Base-by-base conservation (phyloP, 1,140 invertebrate genomes). In the Drosophila lacteicornis region DNA sequence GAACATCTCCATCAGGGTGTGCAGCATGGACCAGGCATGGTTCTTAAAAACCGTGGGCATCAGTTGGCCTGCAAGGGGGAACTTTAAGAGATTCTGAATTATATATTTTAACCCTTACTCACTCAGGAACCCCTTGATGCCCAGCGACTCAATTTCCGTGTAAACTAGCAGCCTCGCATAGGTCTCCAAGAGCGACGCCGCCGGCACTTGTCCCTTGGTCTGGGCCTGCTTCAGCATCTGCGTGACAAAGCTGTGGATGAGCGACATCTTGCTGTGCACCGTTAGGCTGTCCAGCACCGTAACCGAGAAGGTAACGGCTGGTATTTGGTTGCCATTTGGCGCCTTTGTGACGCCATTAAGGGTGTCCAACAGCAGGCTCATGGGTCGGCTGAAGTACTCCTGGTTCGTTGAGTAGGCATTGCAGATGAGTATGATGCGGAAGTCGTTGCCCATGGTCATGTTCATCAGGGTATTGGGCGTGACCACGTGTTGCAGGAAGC, bases 91-190 rank as follows among this genome's bases (percentile, higher is more conserved):
- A 15, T 13, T 36, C 33, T 36, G 9, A 36, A 11, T 11, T 0
- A 33, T 53, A 33, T 53, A 53, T 36, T 46, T 43, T 11, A 9
- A 15, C 8, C 15, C 3, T 40, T 27, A 95, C 95, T 95, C 93
- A 97, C 97, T 97, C 70, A 99, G 97, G 92, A 99, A 99, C 47
- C 97, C 97, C 94, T 99, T 99, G 49, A 99, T 99, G 30, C 98
- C 98, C 8, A 99, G 94, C 43, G 98, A 98, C 93, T 99, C 98
- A 58, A 99, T 99, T 94, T 99, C 98, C 27, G 97, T 98, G 80
- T 99, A 99, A 0, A 99, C 98, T 19, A 99, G 93, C 38, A 99
- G 93, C 74, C 98, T 94, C 50, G 97, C 97, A 92, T 99, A 99
- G 0, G 98, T 99, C 93, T 99, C 98, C 0, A 99, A 96, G 1